These are phyloP conservation scores for Sigmodon hispidus DNA, from an alignment of 2,113 vertebrate species.

Conservation along the genomic window DNA sequence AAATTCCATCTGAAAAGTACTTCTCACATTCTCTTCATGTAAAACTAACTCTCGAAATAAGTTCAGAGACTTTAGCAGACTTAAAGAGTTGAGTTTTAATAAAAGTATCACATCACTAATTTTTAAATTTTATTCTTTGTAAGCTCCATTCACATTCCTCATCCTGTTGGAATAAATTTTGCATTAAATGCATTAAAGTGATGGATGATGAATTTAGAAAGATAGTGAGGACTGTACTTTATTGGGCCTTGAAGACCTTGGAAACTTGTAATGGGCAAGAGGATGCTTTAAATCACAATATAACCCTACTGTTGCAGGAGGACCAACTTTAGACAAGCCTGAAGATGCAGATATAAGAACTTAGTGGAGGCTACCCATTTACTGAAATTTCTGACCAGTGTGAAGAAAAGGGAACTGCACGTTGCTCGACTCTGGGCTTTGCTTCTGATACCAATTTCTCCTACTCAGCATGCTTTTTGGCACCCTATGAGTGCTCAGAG, in stretches of 20 bases:
- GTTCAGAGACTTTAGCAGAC: conserved; percentile 20
- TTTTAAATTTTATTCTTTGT: conserved; percentile 50
- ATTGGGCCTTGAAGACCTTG: neutral
- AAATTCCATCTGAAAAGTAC: neutral
- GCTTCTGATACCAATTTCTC: neutral
- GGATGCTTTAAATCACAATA: neutral
- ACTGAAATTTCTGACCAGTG: conserved; percentile 22
- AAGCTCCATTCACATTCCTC: conserved; percentile 37
- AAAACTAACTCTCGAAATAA: conserved; percentile 17
- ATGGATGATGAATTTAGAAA: conserved; percentile 23
- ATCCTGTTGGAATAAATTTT: conserved; percentile 37
- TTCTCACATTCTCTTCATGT: conserved; percentile 28
- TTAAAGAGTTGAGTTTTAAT: conserved; percentile 50
- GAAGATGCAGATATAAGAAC: neutral
- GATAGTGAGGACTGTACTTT: neutral
- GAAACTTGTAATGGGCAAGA: neutral
- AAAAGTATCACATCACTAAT: conserved; percentile 29
- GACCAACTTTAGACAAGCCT: neutral
- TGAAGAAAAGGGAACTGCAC: conserved; percentile 19
- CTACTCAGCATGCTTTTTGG: neutral
- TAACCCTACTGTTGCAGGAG: neutral
- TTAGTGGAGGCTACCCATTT: neutral
- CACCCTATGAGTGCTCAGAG: neutral
- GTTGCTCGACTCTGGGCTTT: neutral
- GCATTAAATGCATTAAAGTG: conserved; percentile 4